Evolutionary conservation across 2,113 vertebrate genomes (phyloP).

Genomic region (Labeo rohita): DNA sequence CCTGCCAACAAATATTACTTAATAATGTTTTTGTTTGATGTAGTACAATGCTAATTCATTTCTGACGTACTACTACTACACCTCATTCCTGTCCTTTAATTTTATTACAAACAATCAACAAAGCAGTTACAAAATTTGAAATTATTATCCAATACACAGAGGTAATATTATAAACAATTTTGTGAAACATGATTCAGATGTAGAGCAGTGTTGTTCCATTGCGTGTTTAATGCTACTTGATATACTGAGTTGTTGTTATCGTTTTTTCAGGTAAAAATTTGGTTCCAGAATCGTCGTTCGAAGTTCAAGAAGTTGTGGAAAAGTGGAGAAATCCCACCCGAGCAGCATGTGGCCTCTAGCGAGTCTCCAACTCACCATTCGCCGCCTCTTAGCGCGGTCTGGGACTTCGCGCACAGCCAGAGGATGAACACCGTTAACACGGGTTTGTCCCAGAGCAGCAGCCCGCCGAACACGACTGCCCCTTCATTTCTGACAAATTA

Average conservation of each 20-base stretch:
- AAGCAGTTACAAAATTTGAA: background rate
- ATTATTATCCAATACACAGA: background rate
- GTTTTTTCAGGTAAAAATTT: constrained; percentile 87
- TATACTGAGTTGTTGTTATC: background rate
- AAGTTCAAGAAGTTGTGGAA: constrained; percentile 99
- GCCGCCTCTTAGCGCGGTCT: constrained; percentile 79
- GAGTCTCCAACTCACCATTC: constrained; percentile 86
- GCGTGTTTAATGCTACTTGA: background rate
- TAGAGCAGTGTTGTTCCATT: background rate
- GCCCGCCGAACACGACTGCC: constrained; percentile 75
- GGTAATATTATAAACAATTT: background rate
- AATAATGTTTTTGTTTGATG: background rate
- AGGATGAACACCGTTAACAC: constrained; percentile 79
- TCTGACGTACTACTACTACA: background rate
- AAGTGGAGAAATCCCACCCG: constrained; percentile 89
- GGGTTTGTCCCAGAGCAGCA: constrained; percentile 79
- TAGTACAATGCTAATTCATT: background rate
- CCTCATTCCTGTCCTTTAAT: background rate
- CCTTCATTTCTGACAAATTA: constrained; percentile 89
- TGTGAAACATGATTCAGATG: background rate
- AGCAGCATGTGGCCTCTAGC: constrained; percentile 83
- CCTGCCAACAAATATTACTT: constrained; percentile 20
- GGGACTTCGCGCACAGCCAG: constrained; percentile 90
- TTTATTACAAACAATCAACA: background rate
- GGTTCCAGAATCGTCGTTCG: constrained; percentile 95